phyloP scores from a whole-genome alignment of 1,140 invertebrate genomes.

The Trichoplusia ni region DNA sequence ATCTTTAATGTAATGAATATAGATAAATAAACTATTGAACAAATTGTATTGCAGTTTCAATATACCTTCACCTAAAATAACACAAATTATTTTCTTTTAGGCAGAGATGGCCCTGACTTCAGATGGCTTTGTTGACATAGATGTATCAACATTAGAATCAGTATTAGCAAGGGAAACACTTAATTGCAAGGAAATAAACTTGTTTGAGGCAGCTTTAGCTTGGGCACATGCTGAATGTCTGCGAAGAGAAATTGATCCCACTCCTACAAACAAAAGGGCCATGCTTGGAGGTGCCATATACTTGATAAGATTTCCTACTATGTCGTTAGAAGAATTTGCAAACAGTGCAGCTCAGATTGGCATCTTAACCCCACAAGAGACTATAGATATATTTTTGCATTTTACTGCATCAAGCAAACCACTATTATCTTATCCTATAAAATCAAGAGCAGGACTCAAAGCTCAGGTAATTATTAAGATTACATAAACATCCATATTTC shows the following conservation, averaged over 20 bases:
- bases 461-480: conserved; percentile 90
- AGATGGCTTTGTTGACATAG: conserved; percentile 96
- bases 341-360: conserved; percentile 94
- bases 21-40: conserved; percentile 71
- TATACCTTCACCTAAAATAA: conserved; percentile 55
- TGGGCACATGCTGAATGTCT: conserved; percentile 94
- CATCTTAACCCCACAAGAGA: conserved; percentile 93
- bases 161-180: conserved; percentile 94
- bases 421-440: conserved; percentile 89
- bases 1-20: conserved; percentile 49
- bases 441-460: conserved; percentile 91
- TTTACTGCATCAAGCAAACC: conserved; percentile 93
- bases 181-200: conserved; percentile 94
- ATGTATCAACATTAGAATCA: conserved; percentile 93
- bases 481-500: no score
- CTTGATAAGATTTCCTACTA: conserved; percentile 93
- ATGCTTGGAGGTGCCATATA: conserved; percentile 91
- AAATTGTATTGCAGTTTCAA: conserved; percentile 82
- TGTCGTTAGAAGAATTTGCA: conserved; percentile 95
- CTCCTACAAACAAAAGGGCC: conserved; percentile 86
- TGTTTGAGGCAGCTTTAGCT: conserved; percentile 94
- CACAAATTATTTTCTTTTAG: conserved; percentile 82
- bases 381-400: conserved; percentile 95
- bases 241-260: conserved; percentile 89
- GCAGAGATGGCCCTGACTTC: conserved; percentile 96